Evolutionary conservation across 1,140 invertebrate species (phyloP), one percentile per base, ranked within the genome.

Genomic region (Drosophila littoralis): DNA sequence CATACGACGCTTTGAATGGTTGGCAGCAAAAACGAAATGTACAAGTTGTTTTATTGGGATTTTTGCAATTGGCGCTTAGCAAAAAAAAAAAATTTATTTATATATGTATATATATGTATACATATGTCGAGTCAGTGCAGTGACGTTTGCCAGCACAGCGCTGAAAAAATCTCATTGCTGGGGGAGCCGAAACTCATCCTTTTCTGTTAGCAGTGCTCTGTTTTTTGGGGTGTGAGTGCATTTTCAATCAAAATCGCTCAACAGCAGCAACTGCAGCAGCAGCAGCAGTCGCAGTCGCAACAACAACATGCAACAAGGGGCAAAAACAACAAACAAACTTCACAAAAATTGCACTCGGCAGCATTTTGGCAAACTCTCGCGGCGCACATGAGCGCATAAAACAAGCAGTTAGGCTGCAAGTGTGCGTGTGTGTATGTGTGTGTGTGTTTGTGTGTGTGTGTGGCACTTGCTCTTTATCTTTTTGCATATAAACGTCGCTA

Each of bases 161-260:
- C 13, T 17, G 45, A 46, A 45, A 63, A 73, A 73, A 60, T 38
- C 42, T 13, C 51, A 58, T 38, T 68, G 35, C 43, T 32, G 17
- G 57, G 40, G 63, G 8, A 51, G 8, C 12, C 40, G 59, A 38
- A 65, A 78, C 58, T 68, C 75, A 65, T 82, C 50, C 63, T 77
- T 66, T 40, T 59, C 42, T 50, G 33, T 35, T 50, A 5, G 50
- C 17, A 15, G 38, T 36, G 13, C 42, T 13, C 13, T 55, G 58
- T 60, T 60, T 36, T 33, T 42, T 43, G 48, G 36, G 74, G 77
- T 73, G 64, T 75, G 85, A 72, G 77, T 58, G 75, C 66, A 50
- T 89, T 89, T 89, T 89, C 85, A 89, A 89, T 89, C 85, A 89
- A 81, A 89, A 89, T 79, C 77, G 84, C 84, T 89, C 81, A 89